These are phyloP conservation scores for Notodonta ziczac DNA, from an alignment of 2,888 invertebrate species.

Conservation along the genomic window DNA sequence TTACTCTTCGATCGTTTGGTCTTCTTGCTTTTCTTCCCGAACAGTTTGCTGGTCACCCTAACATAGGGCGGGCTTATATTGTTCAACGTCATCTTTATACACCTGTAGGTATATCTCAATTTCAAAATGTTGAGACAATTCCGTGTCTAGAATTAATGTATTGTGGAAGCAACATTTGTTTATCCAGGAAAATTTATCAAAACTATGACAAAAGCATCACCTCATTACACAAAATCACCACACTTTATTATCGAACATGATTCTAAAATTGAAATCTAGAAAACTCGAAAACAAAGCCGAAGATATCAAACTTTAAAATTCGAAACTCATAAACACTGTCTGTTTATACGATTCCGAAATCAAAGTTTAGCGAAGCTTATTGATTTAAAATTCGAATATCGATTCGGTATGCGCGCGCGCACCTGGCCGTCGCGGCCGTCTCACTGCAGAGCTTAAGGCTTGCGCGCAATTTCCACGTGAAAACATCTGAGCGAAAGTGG, in stretches of 20 bases:
- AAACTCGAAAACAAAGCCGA: background rate
- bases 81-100: constrained; percentile 61
- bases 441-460: constrained; percentile 69
- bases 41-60: constrained; percentile 69
- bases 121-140: too few relatives aligned
- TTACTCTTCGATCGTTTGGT: constrained; percentile 67
- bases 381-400: constrained; percentile 32
- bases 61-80: constrained; percentile 63
- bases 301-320: constrained; percentile 10
- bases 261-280: constrained; percentile 2
- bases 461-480: constrained; percentile 60
- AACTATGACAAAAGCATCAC: constrained; percentile 19
- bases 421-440: constrained; percentile 38
- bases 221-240: constrained; percentile 34
- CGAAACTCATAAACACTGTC: constrained; percentile 14
- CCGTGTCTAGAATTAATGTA: too few relatives aligned
- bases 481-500: constrained; percentile 70
- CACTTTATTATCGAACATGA: constrained; percentile 21
- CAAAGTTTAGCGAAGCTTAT: constrained; percentile 17
- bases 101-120: background rate
- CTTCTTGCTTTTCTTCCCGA: constrained; percentile 76
- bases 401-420: constrained; percentile 57
- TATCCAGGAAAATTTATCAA: too few relatives aligned
- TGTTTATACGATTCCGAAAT: constrained; percentile 5
- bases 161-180: too few relatives aligned